Base-by-base conservation (phyloP, 2,888 invertebrate genomes). In the Sympetrum striolatum region DNA sequence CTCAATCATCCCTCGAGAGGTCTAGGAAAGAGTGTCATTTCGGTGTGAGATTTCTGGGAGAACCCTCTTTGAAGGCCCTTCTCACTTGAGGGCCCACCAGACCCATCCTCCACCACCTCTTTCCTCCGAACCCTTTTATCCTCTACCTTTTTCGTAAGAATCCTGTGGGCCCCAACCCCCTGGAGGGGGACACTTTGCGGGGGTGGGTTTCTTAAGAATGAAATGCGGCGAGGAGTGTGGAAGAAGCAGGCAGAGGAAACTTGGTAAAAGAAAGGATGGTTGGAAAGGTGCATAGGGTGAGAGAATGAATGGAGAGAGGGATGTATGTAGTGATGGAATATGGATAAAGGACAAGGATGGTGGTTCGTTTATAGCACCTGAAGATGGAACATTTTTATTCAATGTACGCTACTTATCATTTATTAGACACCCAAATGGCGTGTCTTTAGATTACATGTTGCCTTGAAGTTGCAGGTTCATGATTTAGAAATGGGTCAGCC, bases 11-110 rank as follows among this genome's bases (percentile, higher is more conserved):
- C 60, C 64, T 53, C 1, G 4, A 37, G 22, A 86, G 60, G 48
- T 60, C 60, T 58, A 58, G 86, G 86, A 60, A 86, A n/a, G 60
- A 60, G 60, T 39, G 58, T 86, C 86, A 86, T 64, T 73, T 86
- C 60, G 86, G 86, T 80, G 80, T 22, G 86, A 31, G 60, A 86
- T 64, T 37, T 60, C 37, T 31, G 18, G 5, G 22, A 37, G 37
- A 35, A 60, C 35, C 60, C 8, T 14, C 60, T 64, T 37, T 64
- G 35, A 64, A 64, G 1, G 64, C 25, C 64, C 64, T 64, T 25
- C 60, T 60, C 60, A 18, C 18, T 22, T n/a, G 64, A 73, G 73
- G 14, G 31, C 25, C 31, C 73, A 0, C 25, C 14, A 8, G 25
- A 31, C 73, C 73, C 25, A 15, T 31, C 25, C n/a, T 31, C 25